Evolutionary conservation across 2,113 vertebrate genomes (phyloP).

Genomic region (Coregonus clupeaformis): DNA sequence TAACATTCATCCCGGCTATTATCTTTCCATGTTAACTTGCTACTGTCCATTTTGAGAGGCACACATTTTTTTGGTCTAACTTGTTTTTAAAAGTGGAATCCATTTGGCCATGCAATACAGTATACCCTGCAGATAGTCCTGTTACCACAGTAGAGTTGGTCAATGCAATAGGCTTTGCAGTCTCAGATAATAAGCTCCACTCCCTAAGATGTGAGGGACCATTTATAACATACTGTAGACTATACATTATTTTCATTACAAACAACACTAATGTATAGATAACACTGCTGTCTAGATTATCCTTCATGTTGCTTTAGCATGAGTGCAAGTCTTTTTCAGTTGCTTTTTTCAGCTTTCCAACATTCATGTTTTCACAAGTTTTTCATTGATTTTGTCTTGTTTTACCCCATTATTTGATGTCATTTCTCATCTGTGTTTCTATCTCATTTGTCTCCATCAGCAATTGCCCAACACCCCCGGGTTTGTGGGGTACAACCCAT

Average conservation of each 20-base stretch:
- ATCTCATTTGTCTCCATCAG: conserved; percentile 98
- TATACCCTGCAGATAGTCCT: neutral
- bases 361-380: neutral
- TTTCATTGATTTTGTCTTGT: neutral
- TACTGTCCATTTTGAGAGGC: neutral
- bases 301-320: neutral
- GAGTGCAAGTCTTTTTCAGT: neutral
- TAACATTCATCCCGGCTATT: neutral
- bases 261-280: neutral
- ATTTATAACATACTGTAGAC: neutral
- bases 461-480: conserved; percentile 99
- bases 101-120: neutral
- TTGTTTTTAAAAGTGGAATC: neutral
- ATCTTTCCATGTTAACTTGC: neutral
- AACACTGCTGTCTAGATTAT: neutral
- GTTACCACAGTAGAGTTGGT: neutral
- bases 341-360: neutral
- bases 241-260: neutral
- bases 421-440: conserved; percentile 96
- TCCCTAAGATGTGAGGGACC: neutral
- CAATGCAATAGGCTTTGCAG: neutral
- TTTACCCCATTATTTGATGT: conserved; percentile 50
- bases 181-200: neutral
- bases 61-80: neutral
- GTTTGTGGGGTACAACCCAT: conserved; percentile 99